A percentile compares a stretch with the other conserved stretches of the same genome.
Evolutionary conservation across 2,888 invertebrate species (phyloP).

Genomic region (Brachynemurus nebulosus): DNA sequence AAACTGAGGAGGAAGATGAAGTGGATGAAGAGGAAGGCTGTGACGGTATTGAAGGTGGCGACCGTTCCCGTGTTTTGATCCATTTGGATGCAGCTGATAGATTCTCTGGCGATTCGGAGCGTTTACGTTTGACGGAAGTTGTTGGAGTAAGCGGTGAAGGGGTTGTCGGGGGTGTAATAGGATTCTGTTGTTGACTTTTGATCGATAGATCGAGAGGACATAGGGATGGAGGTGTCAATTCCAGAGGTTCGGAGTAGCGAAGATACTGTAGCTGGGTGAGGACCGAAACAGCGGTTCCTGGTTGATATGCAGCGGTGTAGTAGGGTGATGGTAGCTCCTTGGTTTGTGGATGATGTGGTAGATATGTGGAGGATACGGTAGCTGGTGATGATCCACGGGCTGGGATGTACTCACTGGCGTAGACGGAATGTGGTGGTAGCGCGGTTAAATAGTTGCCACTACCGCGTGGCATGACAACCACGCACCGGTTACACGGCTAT

Average conservation of each 20-base stretch:
- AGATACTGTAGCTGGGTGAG: constrained; percentile 38
- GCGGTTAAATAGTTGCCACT: background rate
- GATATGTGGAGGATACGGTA: no score
- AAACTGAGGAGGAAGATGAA: constrained; percentile 27
- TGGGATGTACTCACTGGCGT: no score
- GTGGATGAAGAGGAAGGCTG: constrained; percentile 26
- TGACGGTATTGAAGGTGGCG: constrained; percentile 25
- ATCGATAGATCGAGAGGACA: constrained; percentile 61
- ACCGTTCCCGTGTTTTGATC: constrained; percentile 28
- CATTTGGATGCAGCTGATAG: constrained; percentile 9
- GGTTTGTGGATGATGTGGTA: constrained; percentile 2
- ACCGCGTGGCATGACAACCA: background rate
- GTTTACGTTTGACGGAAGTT: constrained; percentile 35
- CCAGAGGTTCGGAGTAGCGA: constrained; percentile 43
- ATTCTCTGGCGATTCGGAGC: constrained; percentile 26
- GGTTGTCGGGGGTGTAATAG: constrained; percentile 64
- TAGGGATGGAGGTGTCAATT: constrained; percentile 28
- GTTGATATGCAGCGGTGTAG: constrained; percentile 20
- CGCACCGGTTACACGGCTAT: constrained; percentile 2
- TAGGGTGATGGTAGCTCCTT: constrained; percentile 7
- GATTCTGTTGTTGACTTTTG: constrained; percentile 28
- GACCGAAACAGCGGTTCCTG: constrained; percentile 6
- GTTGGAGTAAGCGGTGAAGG: constrained; percentile 57
- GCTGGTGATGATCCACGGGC: no score
- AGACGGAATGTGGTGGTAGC: background rate